Percentiles rank a stretch among this genome's conserved stretches.
Evolutionary conservation across 1,140 invertebrate genomes (phyloP).

Genomic region (Musca domestica): DNA sequence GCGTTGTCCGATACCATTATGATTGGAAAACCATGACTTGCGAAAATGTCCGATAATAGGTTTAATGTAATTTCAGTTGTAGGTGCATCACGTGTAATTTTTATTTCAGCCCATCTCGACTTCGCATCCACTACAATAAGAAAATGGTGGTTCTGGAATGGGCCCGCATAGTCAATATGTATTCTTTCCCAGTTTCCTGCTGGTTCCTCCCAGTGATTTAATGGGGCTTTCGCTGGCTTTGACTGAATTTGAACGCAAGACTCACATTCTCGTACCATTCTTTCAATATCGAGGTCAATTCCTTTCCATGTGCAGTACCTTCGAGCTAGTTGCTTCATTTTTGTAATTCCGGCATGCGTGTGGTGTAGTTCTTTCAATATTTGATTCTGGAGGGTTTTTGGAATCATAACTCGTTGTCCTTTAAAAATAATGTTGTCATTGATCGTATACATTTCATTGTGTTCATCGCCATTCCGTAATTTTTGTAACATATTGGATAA

Average conservation of each 20-base stretch:
- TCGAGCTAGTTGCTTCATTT: conserved; percentile 18
- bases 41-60: conserved; percentile 2
- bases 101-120: conserved; percentile 45
- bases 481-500: too few relatives aligned
- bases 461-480: too few relatives aligned
- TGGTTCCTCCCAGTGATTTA: conserved; percentile 7
- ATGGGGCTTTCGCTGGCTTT: background rate
- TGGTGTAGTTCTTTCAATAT: background rate
- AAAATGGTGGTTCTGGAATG: conserved; percentile 33
- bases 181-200: conserved; percentile 7
- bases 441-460: background rate
- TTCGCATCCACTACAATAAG: conserved; percentile 41
- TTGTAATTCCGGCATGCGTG: conserved; percentile 5
- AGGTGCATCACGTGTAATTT: background rate
- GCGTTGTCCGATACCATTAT: background rate
- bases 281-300: conserved; percentile 9
- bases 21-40: conserved; percentile 2
- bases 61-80: conserved; percentile 12
- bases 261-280: background rate
- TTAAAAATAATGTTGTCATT: too few relatives aligned
- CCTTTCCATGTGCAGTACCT: conserved; percentile 18
- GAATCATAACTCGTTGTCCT: too few relatives aligned
- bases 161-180: conserved; percentile 39
- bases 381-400: background rate
- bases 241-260: background rate